phyloP scores from a whole-genome alignment of 2,888 invertebrate genomes.

The Yponomeuta evonymella region DNA sequence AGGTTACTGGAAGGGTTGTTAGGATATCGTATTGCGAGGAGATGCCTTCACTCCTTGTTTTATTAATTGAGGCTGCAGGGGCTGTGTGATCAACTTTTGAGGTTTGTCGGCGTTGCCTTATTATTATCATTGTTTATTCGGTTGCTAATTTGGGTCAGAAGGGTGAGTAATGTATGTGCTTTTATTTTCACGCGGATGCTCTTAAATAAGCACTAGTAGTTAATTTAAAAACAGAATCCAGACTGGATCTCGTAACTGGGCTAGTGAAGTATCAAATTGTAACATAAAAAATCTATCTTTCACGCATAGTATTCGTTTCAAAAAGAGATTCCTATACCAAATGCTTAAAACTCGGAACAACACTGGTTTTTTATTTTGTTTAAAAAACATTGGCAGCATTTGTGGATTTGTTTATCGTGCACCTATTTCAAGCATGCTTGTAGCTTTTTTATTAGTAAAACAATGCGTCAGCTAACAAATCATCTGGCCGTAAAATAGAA shows the following conservation, averaged over 20 bases:
- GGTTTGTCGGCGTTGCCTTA: slow-evolving; percentile 43
- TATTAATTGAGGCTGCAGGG: slow-evolving; percentile 65
- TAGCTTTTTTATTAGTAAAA: background rate
- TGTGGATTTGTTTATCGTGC: too few relatives aligned
- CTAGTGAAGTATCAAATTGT: too few relatives aligned
- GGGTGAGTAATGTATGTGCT: slow-evolving; percentile 21
- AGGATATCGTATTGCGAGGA: slow-evolving; percentile 67
- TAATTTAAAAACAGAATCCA: background rate
- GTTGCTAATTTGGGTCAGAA: slow-evolving; percentile 38
- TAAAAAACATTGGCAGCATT: too few relatives aligned
- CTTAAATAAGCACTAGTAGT: background rate
- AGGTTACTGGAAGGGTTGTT: slow-evolving; percentile 50
- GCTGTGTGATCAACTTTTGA: slow-evolving; percentile 56
- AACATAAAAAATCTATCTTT: too few relatives aligned
- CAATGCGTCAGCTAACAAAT: background rate
- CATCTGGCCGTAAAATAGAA: background rate
- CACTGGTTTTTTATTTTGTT: too few relatives aligned
- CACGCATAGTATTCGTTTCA: too few relatives aligned
- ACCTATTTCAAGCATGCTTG: background rate
- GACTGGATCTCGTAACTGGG: background rate
- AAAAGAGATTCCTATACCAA: too few relatives aligned
- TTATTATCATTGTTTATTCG: slow-evolving; percentile 32
- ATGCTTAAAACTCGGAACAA: too few relatives aligned
- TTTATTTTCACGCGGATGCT: slow-evolving; percentile 14
- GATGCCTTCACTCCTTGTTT: slow-evolving; percentile 50